phyloP scores from a whole-genome alignment of 2,797 vertebrate species.

The Pygocentrus nattereri region DNA sequence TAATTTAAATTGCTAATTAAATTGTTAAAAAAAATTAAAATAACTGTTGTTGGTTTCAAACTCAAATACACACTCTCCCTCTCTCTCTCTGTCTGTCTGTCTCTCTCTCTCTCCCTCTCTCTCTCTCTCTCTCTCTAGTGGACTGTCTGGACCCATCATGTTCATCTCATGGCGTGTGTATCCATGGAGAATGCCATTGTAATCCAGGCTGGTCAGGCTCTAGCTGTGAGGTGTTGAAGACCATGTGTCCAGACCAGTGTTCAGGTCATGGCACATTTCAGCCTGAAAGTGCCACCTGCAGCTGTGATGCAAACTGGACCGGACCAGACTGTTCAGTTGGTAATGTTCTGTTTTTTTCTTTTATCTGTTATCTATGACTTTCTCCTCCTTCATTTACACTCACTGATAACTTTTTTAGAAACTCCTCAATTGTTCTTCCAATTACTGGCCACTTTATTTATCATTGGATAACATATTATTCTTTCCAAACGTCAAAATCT shows the following conservation, averaged over 20 bases:
- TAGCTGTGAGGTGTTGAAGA: conserved; percentile 94
- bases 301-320: conserved; percentile 94
- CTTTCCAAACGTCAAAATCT: too few relatives aligned
- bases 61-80: too few relatives aligned
- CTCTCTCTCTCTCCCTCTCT: conserved; percentile 30
- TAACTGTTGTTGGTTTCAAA: too few relatives aligned
- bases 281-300: conserved; percentile 88
- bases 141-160: conserved; percentile 95
- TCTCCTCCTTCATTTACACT: background rate
- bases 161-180: conserved; percentile 90
- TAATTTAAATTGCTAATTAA: too few relatives aligned
- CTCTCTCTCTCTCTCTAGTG: conserved; percentile 70
- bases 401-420: background rate
- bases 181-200: conserved; percentile 96
- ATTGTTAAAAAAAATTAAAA: too few relatives aligned
- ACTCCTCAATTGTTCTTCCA: background rate
- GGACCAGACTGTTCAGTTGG: conserved; percentile 95
- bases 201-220: conserved; percentile 92
- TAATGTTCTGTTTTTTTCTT: conserved; percentile 62
- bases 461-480: too few relatives aligned
- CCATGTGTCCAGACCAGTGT: conserved; percentile 96
- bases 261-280: conserved; percentile 93
- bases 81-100: too few relatives aligned
- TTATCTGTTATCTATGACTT: background rate
- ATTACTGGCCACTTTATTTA: background rate